Conservation (phyloP, 2,888 invertebrate species). For the Ichneumoninae sp. region DNA sequence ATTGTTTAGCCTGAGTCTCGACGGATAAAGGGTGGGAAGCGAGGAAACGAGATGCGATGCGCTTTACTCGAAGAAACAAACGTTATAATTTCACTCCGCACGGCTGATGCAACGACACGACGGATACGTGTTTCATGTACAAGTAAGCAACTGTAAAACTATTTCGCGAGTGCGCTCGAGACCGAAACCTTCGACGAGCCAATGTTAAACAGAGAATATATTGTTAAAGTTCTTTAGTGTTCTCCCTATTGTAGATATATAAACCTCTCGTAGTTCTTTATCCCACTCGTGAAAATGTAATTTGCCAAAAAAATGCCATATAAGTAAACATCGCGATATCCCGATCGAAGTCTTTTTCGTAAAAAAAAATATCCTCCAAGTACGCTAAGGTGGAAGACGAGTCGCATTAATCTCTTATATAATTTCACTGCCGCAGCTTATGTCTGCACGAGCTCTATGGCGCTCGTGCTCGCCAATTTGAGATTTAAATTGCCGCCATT, state of each 20-base stretch:
- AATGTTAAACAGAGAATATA: slow-evolving; percentile 72
- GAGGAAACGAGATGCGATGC: slow-evolving; percentile 9
- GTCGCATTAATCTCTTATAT: neutral
- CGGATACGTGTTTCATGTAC: slow-evolving; percentile 17
- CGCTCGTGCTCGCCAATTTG: too few species aligned
- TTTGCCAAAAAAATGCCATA: slow-evolving; percentile 41
- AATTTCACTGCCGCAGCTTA: neutral
- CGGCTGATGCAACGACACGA: neutral
- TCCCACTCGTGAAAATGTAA: slow-evolving; percentile 51
- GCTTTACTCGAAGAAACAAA: slow-evolving; percentile 19
- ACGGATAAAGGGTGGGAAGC: neutral
- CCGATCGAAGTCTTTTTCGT: slow-evolving; percentile 13
- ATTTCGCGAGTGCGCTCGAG: slow-evolving; percentile 48
- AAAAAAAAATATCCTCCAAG: neutral
- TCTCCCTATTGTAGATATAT: slow-evolving; percentile 55
- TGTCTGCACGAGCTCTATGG: too few species aligned
- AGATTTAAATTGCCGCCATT: too few species aligned
- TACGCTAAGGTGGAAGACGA: neutral
- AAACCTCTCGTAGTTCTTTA: slow-evolving; percentile 44
- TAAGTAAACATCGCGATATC: slow-evolving; percentile 35
- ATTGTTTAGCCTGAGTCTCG: slow-evolving; percentile 12
- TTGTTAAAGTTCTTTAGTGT: slow-evolving; percentile 68
- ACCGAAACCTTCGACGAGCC: slow-evolving; percentile 62
- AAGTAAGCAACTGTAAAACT: slow-evolving; percentile 30
- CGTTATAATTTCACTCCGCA: slow-evolving; percentile 19